Percentiles rank a stretch among this genome's conserved stretches.
Evolutionary conservation across 2,113 vertebrate species (phyloP).

Genomic region (Colistium nudipinnis): DNA sequence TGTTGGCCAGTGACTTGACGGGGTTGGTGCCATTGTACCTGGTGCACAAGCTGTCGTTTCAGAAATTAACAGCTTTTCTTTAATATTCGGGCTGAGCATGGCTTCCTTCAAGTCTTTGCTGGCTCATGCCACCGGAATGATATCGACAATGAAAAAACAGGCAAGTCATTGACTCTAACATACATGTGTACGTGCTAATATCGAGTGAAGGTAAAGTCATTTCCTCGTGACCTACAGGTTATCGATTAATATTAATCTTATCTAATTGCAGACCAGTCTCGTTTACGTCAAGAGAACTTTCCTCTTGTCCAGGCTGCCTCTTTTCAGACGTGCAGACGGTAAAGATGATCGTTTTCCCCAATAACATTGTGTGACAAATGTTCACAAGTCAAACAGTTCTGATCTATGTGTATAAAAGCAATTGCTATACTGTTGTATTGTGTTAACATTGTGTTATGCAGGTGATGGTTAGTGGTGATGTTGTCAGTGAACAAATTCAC

Average conservation of each 20-base stretch:
- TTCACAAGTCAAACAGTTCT: not conserved
- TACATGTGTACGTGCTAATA: not conserved
- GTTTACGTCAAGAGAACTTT: constrained; percentile 64
- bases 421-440: too few relatives aligned
- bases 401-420: not conserved
- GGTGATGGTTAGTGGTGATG: too few relatives aligned
- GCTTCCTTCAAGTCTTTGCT: constrained; percentile 58
- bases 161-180: constrained; percentile 39
- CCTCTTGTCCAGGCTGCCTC: constrained; percentile 37
- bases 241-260: not conserved
- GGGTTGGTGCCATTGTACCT: constrained; percentile 16
- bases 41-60: not conserved
- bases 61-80: fast-evolving
- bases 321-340: constrained; percentile 57
- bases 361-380: not conserved
- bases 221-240: not conserved
- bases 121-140: constrained; percentile 39
- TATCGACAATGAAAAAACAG: constrained; percentile 50
- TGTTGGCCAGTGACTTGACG: not conserved
- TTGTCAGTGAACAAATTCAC: too few relatives aligned
- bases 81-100: constrained; percentile 53
- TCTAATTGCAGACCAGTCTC: constrained; percentile 48
- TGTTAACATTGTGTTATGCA: too few relatives aligned
- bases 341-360: not conserved
- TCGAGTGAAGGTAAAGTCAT: not conserved